These are phyloP conservation scores for Ptilorrhoa leucosticta DNA, from an alignment of 2,113 vertebrate species.

Conservation along the genomic window DNA sequence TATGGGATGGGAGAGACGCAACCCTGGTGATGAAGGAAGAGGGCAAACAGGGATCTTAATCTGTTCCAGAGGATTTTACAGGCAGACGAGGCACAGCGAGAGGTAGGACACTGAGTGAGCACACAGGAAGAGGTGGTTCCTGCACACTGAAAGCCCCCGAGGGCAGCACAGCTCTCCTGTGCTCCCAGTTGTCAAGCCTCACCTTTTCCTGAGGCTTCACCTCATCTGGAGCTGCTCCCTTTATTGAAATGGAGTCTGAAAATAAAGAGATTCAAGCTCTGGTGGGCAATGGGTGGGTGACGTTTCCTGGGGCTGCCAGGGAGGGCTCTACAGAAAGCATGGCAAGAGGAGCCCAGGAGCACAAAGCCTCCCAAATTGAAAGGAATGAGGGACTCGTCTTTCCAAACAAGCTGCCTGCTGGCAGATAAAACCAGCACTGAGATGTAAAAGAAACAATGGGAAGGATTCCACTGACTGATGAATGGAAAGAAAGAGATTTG, in stretches of 20 bases:
- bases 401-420: too few relatives aligned
- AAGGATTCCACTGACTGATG: too few relatives aligned
- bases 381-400: too few relatives aligned
- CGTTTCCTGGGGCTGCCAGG: background rate
- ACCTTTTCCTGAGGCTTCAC: background rate
- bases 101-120: accelerated
- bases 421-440: too few relatives aligned
- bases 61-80: accelerated
- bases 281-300: background rate
- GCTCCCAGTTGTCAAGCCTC: background rate
- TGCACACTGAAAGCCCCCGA: accelerated
- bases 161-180: background rate
- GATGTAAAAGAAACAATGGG: too few relatives aligned
- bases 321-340: background rate
- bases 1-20: background rate
- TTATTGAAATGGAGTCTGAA: background rate
- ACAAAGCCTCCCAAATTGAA: background rate
- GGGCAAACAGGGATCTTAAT: background rate
- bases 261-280: background rate
- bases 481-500: too few relatives aligned
- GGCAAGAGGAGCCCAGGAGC: background rate
- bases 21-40: background rate
- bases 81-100: too few relatives aligned
- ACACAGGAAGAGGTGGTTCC: background rate
- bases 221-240: background rate